These are phyloP conservation scores for Mormyrops boulengeri DNA, from an alignment of 2,797 vertebrate species.

Conservation along the genomic window DNA sequence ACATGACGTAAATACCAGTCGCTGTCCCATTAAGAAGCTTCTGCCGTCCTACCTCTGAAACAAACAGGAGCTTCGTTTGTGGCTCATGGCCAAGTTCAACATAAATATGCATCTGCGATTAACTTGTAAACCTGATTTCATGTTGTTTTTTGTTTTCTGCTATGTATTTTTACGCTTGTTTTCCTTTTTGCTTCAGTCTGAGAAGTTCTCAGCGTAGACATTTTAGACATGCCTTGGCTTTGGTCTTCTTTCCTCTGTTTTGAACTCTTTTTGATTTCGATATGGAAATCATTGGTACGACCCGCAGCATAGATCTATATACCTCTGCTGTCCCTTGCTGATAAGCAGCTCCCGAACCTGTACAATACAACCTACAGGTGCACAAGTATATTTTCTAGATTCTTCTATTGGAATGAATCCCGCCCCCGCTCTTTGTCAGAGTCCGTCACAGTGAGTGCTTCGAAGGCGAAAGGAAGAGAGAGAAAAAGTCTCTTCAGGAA, in stretches of 20 bases:
- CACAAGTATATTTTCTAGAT: not conserved
- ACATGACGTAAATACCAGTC: not conserved
- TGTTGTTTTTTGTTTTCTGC: not conserved
- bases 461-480: conserved; percentile 16
- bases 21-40: not conserved
- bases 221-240: not conserved
- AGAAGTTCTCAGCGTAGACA: not conserved
- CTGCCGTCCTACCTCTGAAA: not conserved
- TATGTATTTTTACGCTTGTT: not conserved
- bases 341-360: not conserved
- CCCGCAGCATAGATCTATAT: not conserved
- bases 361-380: conserved; percentile 11
- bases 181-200: not conserved
- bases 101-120: not conserved
- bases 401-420: not conserved
- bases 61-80: not conserved
- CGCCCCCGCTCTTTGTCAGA: not conserved
- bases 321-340: not conserved
- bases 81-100: not conserved
- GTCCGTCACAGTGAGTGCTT: conserved; percentile 24
- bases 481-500: conserved; percentile 30
- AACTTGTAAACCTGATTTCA: not conserved
- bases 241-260: not conserved
- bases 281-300: not conserved
- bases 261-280: not conserved